These are phyloP conservation scores for Zaprionus obscuricornis DNA, from an alignment of 2,888 invertebrate species.

Conservation along the genomic window DNA sequence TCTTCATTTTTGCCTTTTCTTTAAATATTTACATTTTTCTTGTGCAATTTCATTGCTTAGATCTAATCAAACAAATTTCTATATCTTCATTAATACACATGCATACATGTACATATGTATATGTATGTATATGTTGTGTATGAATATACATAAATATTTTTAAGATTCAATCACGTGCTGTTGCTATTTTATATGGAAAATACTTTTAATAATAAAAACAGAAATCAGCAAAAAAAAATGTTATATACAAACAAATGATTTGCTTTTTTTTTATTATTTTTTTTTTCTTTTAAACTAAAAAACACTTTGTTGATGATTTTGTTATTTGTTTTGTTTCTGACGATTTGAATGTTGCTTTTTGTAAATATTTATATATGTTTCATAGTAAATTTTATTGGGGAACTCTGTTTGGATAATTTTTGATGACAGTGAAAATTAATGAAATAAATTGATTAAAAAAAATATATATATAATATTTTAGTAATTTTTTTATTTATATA, in stretches of 20 bases:
- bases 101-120: background rate
- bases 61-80: constrained; percentile 26
- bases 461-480: too few species aligned
- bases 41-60: constrained; percentile 48
- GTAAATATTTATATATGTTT: constrained; percentile 79
- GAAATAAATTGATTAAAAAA: constrained; percentile 5
- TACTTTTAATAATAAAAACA: constrained; percentile 14
- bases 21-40: constrained; percentile 67
- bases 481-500: too few species aligned
- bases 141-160: too few species aligned
- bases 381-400: too few species aligned
- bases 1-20: constrained; percentile 33
- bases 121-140: constrained; percentile 22
- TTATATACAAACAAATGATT: constrained; percentile 27
- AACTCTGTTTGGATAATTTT: constrained; percentile 31
- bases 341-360: constrained; percentile 48
- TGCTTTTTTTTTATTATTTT: constrained; percentile 4
- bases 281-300: constrained; percentile 18
- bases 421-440: constrained; percentile 28
- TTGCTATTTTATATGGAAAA: constrained; percentile 15
- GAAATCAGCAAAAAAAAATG: constrained; percentile 21
- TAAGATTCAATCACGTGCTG: constrained; percentile 57
- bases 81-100: constrained; percentile 22
- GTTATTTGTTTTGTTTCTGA: constrained; percentile 60
- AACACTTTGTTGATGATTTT: constrained; percentile 5